phyloP scores from a whole-genome alignment of 2,113 vertebrate genomes.

The Nothocercus julius region DNA sequence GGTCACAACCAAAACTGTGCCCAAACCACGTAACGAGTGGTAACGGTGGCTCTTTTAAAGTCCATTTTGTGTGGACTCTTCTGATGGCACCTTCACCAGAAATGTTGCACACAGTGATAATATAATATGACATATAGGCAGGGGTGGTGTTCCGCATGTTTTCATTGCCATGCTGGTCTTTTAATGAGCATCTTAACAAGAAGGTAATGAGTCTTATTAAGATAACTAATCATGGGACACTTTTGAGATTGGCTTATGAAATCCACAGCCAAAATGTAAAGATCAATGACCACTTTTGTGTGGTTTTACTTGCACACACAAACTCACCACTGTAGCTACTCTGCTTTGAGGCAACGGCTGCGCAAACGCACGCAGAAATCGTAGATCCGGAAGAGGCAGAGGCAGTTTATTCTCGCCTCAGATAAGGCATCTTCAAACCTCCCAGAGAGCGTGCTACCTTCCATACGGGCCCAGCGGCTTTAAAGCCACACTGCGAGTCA shows the following conservation, averaged over 20 bases:
- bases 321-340: background rate
- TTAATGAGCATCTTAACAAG: background rate
- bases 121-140: accelerated
- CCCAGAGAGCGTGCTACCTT: background rate
- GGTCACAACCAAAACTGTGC: background rate
- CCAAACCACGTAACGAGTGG: background rate
- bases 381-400: background rate
- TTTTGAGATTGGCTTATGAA: background rate
- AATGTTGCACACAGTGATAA: accelerated
- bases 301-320: background rate
- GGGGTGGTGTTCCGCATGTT: accelerated
- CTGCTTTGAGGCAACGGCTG: background rate
- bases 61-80: accelerated
- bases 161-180: background rate
- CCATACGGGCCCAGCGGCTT: background rate
- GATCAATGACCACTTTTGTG: background rate
- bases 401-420: background rate
- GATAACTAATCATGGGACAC: background rate
- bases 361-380: background rate
- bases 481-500: background rate
- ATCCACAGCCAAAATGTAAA: background rate
- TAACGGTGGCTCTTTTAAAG: background rate
- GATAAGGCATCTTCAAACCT: background rate
- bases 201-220: too few relatives aligned
- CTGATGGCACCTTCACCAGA: background rate